Conservation (phyloP, 2,888 invertebrate genomes). For the Dryobotodes eremita region DNA sequence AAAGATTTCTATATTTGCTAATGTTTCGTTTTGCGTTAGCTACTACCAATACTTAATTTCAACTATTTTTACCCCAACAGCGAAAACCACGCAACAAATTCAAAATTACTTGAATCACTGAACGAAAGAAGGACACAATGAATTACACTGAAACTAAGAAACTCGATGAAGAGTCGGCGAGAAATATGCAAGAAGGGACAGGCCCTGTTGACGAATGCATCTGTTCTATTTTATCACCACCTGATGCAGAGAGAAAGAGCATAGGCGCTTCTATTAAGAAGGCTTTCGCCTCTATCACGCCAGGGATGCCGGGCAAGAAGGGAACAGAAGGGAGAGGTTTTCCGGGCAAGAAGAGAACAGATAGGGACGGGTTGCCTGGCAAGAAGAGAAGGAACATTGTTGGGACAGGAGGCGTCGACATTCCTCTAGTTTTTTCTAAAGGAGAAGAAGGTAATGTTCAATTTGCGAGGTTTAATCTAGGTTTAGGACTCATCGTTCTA, state of each 20-base stretch:
- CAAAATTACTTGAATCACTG: background rate
- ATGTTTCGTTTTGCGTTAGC: background rate
- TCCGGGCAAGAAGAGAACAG: constrained; percentile 42
- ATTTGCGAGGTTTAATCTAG: background rate
- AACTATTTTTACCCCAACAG: constrained; percentile 10
- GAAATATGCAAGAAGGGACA: constrained; percentile 71
- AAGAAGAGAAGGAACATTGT: constrained; percentile 29
- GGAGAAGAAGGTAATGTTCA: constrained; percentile 66
- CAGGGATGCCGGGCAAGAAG: constrained; percentile 44
- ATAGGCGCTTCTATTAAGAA: constrained; percentile 75
- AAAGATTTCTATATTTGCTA: no score
- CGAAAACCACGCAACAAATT: background rate
- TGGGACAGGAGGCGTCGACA: constrained; percentile 53
- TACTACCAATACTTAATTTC: background rate
- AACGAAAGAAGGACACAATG: constrained; percentile 58
- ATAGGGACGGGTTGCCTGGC: constrained; percentile 18
- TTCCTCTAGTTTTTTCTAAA: constrained; percentile 67
- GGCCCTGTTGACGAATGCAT: constrained; percentile 78
- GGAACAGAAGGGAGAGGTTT: background rate
- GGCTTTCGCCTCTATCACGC: constrained; percentile 66
- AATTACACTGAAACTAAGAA: constrained; percentile 74
- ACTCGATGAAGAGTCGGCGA: constrained; percentile 74
- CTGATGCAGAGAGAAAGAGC: constrained; percentile 61
- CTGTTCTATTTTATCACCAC: constrained; percentile 73
- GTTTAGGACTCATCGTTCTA: background rate